These are phyloP conservation scores for Cephus pulcher DNA, from an alignment of 2,888 invertebrate species.

Conservation along the genomic window DNA sequence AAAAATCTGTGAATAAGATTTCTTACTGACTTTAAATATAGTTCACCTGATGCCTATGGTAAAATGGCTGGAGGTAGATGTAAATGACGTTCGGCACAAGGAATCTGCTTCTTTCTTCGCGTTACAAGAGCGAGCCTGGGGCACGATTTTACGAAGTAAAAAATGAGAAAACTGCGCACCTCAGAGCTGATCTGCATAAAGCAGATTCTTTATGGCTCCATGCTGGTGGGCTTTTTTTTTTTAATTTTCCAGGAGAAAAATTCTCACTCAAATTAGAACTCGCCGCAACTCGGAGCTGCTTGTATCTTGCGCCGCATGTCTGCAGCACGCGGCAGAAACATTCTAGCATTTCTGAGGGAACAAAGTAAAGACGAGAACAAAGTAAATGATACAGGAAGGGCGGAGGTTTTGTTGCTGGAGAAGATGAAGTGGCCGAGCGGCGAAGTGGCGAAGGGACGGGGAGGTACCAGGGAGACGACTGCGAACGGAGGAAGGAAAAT, in stretches of 20 bases:
- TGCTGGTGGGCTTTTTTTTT: constrained; percentile 13
- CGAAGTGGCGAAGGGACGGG: constrained; percentile 10
- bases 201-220: constrained; percentile 18
- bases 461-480: background rate
- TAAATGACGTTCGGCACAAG: background rate
- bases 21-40: background rate
- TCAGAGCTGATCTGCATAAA: constrained; percentile 18
- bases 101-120: background rate
- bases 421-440: background rate
- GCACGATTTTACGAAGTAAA: background rate
- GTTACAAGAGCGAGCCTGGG: constrained; percentile 1
- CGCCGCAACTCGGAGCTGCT: background rate
- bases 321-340: constrained; percentile 7
- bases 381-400: constrained; percentile 10
- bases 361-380: constrained; percentile 26
- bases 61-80: background rate
- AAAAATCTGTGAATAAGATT: background rate
- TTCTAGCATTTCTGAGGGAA: constrained; percentile 18
- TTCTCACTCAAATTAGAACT: constrained; percentile 16
- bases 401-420: background rate
- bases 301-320: background rate
- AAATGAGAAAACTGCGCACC: constrained; percentile 3
- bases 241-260: constrained; percentile 16
- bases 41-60: background rate
- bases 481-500: constrained; percentile 26